Evolutionary conservation across 1,140 invertebrate species (phyloP).

Genomic region (Phymastichus coffea): DNA sequence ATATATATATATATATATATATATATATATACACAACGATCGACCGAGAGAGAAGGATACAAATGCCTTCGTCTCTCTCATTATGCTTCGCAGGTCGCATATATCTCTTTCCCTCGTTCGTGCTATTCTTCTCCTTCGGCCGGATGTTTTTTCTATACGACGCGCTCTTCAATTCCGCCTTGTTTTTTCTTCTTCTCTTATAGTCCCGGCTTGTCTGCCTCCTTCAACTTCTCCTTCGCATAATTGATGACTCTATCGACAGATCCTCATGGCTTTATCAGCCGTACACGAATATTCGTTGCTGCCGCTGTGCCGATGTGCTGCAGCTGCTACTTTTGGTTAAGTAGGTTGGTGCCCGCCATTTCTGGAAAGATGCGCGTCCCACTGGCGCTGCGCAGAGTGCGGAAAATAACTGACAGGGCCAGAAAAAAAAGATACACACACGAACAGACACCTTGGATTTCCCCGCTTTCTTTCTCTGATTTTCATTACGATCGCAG

Average conservation of each 20-base stretch:
- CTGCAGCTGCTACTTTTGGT: slow-evolving; percentile 31
- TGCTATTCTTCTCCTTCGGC: neutral
- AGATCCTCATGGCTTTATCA: too few relatives aligned
- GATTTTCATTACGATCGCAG: too few relatives aligned
- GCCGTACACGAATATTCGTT: too few relatives aligned
- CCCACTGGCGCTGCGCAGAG: slow-evolving; percentile 13
- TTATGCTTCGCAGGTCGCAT: neutral
- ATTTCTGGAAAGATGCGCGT: slow-evolving; percentile 19
- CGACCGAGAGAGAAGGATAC: slow-evolving; percentile 35
- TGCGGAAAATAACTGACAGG: slow-evolving; percentile 17
- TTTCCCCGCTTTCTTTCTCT: slow-evolving; percentile 13
- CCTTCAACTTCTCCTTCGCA: too few relatives aligned
- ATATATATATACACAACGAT: slow-evolving; percentile 31
- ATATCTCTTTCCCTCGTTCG: neutral
- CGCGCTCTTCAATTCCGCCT: too few relatives aligned
- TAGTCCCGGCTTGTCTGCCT: too few relatives aligned
- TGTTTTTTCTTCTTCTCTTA: too few relatives aligned
- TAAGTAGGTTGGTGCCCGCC: slow-evolving; percentile 36
- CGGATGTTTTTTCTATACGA: too few relatives aligned
- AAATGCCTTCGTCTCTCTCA: neutral
- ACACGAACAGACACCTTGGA: slow-evolving; percentile 20
- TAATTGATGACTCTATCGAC: too few relatives aligned
- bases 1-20: too few relatives aligned
- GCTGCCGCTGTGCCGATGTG: slow-evolving; percentile 12
- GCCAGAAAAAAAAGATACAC: neutral